Evolutionary conservation across 1,140 invertebrate species (phyloP).

Genomic region (Listronotus bonariensis): DNA sequence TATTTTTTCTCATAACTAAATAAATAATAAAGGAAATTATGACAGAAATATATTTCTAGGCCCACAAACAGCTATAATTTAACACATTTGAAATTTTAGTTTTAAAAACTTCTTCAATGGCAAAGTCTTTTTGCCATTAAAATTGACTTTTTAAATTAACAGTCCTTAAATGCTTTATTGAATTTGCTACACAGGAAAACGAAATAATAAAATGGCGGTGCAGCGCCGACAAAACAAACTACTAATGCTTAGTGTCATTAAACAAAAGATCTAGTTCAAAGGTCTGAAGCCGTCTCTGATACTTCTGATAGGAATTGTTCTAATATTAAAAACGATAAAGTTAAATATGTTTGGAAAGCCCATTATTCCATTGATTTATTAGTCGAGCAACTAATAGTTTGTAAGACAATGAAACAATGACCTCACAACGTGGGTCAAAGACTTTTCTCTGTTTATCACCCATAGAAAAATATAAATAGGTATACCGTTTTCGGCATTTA

Average conservation of each 20-base stretch:
- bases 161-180: no score
- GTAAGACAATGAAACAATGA: constrained; percentile 34
- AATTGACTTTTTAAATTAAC: no score
- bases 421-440: constrained; percentile 24
- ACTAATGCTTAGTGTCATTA: constrained; percentile 25
- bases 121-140: no score
- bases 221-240: no score
- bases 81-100: not conserved
- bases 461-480: not conserved
- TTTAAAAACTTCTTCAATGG: no score
- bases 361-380: constrained; percentile 34
- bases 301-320: constrained; percentile 19
- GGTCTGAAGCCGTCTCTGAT: constrained; percentile 9
- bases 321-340: constrained; percentile 36
- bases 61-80: no score
- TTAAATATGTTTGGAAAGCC: constrained; percentile 34
- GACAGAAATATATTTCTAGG: no score
- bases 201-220: no score
- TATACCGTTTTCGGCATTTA: not conserved
- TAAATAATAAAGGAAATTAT: no score
- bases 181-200: no score
- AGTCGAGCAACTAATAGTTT: constrained; percentile 25
- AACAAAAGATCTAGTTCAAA: constrained; percentile 27
- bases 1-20: no score
- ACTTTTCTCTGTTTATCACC: constrained; percentile 8